Evolutionary conservation across 2,888 invertebrate genomes (phyloP).

Genomic region (Scelioninae gen. 1): DNA sequence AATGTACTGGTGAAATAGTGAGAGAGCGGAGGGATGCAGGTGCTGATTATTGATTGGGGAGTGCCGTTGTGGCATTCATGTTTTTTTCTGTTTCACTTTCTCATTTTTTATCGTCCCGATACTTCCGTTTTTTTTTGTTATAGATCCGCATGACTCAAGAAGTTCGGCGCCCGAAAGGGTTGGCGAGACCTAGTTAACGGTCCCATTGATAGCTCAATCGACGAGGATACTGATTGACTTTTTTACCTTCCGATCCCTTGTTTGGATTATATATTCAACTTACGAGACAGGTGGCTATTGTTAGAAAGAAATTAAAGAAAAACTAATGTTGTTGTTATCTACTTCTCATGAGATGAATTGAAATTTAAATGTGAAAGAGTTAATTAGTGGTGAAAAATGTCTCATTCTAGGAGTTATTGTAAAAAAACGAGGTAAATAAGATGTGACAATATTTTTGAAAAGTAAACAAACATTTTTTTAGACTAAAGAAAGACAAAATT

Average conservation of each 20-base stretch:
- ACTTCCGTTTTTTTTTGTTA: no score
- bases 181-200: constrained; percentile 69
- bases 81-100: constrained; percentile 27
- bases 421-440: no score
- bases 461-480: no score
- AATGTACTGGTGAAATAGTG: no score
- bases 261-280: constrained; percentile 42
- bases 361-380: neutral
- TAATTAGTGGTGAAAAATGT: neutral
- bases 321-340: constrained; percentile 27
- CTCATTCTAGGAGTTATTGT: no score
- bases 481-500: no score
- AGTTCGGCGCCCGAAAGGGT: constrained; percentile 69
- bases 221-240: constrained; percentile 71
- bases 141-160: neutral
- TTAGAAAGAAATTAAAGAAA: constrained; percentile 28
- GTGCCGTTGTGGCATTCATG: constrained; percentile 63
- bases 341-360: neutral
- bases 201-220: constrained; percentile 68
- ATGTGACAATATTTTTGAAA: no score
- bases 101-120: no score
- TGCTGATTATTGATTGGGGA: constrained; percentile 72
- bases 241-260: constrained; percentile 63
- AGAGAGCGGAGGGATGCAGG: no score
- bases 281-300: constrained; percentile 21